phyloP scores from a whole-genome alignment of 2,797 vertebrate species.

The Brachymystax lenok region DNA sequence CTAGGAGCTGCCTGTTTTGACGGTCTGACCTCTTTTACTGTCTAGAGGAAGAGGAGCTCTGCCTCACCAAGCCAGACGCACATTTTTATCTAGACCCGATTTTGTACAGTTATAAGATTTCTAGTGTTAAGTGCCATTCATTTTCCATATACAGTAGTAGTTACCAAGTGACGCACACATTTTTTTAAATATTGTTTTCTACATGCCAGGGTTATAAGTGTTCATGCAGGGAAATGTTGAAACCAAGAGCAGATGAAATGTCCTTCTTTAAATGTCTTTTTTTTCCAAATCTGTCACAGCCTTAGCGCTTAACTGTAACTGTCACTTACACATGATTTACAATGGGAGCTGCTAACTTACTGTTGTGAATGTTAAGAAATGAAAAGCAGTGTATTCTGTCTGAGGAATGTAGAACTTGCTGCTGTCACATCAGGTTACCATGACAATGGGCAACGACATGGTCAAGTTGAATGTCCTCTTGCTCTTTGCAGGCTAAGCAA shows the following conservation, averaged over 20 bases:
- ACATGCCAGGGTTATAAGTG: constrained; percentile 49
- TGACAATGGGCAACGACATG: too few relatives aligned
- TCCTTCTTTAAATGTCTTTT: constrained; percentile 31
- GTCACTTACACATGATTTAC: constrained; percentile 16
- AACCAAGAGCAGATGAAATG: constrained; percentile 48
- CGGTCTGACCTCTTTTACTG: constrained; percentile 62
- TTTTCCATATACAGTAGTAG: constrained; percentile 75
- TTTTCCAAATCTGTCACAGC: constrained; percentile 44
- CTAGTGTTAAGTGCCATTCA: constrained; percentile 83
- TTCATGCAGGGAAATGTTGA: constrained; percentile 58
- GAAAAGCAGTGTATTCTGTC: too few relatives aligned
- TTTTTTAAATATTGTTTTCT: constrained; percentile 39
- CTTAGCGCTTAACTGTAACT: constrained; percentile 51
- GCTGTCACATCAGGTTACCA: constrained; percentile 3
- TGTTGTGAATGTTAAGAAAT: too few relatives aligned
- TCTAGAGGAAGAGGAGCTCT: constrained; percentile 46
- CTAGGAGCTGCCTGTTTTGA: constrained; percentile 51
- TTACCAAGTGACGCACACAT: constrained; percentile 75
- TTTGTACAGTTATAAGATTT: constrained; percentile 75
- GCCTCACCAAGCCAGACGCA: constrained; percentile 35
- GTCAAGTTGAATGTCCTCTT: too few relatives aligned
- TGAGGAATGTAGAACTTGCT: too few relatives aligned
- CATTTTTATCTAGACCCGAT: constrained; percentile 55
- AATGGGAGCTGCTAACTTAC: too few relatives aligned
- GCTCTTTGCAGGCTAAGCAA: too few relatives aligned